phyloP scores from a whole-genome alignment of 1,140 invertebrate genomes.

The Tetramorium alpestre region DNA sequence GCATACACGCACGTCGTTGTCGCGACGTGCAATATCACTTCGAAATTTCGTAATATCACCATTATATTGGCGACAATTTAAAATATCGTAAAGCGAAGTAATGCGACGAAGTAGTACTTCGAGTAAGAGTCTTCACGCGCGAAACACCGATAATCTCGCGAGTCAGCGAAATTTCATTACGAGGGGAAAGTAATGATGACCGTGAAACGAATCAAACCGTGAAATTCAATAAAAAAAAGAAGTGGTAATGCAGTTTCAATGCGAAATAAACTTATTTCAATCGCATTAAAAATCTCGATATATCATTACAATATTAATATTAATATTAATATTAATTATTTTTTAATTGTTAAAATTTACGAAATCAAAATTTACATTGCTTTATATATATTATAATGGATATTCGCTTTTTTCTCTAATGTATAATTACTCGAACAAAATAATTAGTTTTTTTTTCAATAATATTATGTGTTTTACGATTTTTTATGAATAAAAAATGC shows the following conservation, averaged over 20 bases:
- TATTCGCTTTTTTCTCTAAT: background rate
- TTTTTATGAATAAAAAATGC: background rate
- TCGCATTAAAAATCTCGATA: background rate
- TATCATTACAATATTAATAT: background rate
- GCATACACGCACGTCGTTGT: background rate
- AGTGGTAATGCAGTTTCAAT: background rate
- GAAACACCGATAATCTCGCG: conserved; percentile 9
- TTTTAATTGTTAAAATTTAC: background rate
- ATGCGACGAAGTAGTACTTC: background rate
- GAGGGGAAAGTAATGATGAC: background rate
- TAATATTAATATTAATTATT: background rate
- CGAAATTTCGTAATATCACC: conserved; percentile 38
- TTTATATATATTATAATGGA: background rate
- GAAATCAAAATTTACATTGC: background rate
- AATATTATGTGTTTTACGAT: background rate
- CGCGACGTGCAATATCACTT: background rate
- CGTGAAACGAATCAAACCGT: background rate
- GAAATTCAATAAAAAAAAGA: background rate
- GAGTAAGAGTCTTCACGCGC: conserved; percentile 15
- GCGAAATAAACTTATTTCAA: background rate
- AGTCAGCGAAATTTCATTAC: background rate
- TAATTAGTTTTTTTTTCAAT: background rate
- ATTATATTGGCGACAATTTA: conserved; percentile 45
- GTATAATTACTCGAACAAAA: background rate
- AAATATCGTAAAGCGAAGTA: conserved; percentile 41